Percentiles rank a stretch among this genome's conserved stretches.
Evolutionary conservation across 1,140 invertebrate species (phyloP).

Genomic region (Drosophila aff.): DNA sequence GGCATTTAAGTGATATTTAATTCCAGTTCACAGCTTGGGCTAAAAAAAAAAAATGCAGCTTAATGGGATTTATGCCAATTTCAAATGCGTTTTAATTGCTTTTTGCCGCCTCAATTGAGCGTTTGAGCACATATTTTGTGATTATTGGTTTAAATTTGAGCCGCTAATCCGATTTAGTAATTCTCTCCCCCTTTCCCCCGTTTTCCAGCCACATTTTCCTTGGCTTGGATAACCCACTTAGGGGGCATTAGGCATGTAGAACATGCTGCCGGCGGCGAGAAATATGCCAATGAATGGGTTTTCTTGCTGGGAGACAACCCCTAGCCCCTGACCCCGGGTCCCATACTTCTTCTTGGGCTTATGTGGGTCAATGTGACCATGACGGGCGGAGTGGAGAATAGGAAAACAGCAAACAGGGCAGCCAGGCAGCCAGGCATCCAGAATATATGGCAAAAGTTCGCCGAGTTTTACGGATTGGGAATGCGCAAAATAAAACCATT

Average conservation of each 20-base stretch:
- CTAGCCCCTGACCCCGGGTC: conserved; percentile 7
- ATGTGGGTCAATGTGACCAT: conserved; percentile 65
- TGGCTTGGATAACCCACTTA: conserved; percentile 30
- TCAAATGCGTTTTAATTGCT: conserved; percentile 9
- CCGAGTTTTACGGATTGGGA: conserved; percentile 28
- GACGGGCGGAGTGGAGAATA: not conserved
- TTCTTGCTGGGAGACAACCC: conserved; percentile 30
- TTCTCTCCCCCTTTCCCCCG: no score
- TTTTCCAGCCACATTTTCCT: conserved; percentile 18
- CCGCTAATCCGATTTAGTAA: conserved; percentile 14
- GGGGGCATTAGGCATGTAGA: conserved; percentile 57
- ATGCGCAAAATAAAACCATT: conserved; percentile 71
- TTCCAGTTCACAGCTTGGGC: not conserved
- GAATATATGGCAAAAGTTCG: conserved; percentile 14
- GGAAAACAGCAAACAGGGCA: conserved; percentile 6
- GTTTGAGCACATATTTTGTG: not conserved
- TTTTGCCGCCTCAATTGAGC: not conserved
- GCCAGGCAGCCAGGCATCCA: no score
- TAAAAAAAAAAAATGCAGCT: not conserved
- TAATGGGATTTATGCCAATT: conserved; percentile 6
- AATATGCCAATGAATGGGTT: conserved; percentile 43
- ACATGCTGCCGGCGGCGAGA: conserved; percentile 32
- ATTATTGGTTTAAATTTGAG: conserved; percentile 9
- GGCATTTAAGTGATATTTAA: conserved; percentile 6
- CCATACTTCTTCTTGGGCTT: conserved; percentile 27